phyloP scores from a whole-genome alignment of 1,140 invertebrate genomes.

The Palaemon carinicauda region DNA sequence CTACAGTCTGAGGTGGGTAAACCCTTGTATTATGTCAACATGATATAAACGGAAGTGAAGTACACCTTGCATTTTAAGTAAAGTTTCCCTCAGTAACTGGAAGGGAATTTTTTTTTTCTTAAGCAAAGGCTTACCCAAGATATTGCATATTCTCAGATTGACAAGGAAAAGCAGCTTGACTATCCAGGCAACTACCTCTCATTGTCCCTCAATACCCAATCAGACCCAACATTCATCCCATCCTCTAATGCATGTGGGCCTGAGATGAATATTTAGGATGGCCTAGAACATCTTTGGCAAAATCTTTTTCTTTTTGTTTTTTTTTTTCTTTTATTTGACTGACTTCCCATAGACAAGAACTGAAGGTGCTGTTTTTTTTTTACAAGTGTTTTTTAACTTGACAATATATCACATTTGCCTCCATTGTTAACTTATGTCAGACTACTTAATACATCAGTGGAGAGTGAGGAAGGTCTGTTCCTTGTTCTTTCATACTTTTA shows the following conservation, averaged over 20 bases:
- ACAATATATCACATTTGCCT: conserved; percentile 21
- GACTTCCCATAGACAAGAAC: conserved; percentile 18
- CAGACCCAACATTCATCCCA: background rate
- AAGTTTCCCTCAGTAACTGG: too few relatives aligned
- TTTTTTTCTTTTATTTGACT: background rate
- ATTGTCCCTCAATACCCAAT: conserved; percentile 42
- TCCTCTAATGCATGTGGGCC: too few relatives aligned
- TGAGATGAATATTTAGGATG: too few relatives aligned
- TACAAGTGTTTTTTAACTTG: conserved; percentile 5
- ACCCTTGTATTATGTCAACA: background rate
- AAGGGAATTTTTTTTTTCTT: too few relatives aligned
- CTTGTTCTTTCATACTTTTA: conserved; percentile 14
- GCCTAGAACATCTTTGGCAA: background rate
- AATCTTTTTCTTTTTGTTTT: background rate
- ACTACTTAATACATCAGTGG: background rate
- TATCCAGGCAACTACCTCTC: conserved; percentile 53
- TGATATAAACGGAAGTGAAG: too few relatives aligned
- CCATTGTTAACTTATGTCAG: conserved; percentile 3
- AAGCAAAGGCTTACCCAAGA: background rate
- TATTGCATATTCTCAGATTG: conserved; percentile 35
- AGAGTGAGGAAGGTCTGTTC: conserved; percentile 12
- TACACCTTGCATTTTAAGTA: too few relatives aligned
- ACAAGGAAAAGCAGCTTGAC: conserved; percentile 51
- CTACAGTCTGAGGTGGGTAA: conserved; percentile 41
- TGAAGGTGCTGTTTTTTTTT: conserved; percentile 43